These are phyloP conservation scores for Balanococcus diminutus DNA, from an alignment of 2,888 invertebrate species.

Conservation along the genomic window DNA sequence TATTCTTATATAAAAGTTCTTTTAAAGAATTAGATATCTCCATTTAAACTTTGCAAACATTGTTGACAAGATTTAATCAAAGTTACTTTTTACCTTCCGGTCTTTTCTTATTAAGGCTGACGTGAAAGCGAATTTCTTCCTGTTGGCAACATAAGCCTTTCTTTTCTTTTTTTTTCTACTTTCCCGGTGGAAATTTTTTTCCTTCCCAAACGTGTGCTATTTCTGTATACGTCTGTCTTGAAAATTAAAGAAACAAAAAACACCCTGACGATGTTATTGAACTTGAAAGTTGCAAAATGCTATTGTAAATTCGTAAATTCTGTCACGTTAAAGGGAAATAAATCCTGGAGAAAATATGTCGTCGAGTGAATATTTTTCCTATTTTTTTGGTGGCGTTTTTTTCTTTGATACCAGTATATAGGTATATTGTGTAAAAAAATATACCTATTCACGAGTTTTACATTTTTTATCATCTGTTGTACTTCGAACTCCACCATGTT, in stretches of 20 bases:
- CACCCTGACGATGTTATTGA: neutral
- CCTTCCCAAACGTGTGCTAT: neutral
- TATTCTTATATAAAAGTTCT: slow-evolving; percentile 25
- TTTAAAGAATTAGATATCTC: slow-evolving; percentile 48
- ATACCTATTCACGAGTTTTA: neutral
- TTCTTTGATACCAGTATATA: too few species aligned
- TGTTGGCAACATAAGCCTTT: slow-evolving; percentile 6
- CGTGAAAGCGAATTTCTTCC: slow-evolving; percentile 7
- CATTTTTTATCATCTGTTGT: slow-evolving; percentile 15
- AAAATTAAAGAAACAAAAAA: neutral
- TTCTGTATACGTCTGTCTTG: neutral
- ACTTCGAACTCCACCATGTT: neutral
- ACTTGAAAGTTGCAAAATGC: neutral
- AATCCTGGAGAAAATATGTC: neutral
- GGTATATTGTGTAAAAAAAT: neutral
- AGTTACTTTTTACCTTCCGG: slow-evolving; percentile 46
- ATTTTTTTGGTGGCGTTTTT: neutral
- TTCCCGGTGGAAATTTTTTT: neutral
- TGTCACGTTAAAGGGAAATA: slow-evolving; percentile 4
- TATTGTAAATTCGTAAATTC: neutral
- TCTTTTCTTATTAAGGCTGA: slow-evolving; percentile 41
- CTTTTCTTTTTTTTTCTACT: neutral
- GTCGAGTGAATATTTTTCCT: neutral
- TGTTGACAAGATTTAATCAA: slow-evolving; percentile 48
- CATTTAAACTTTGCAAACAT: slow-evolving; percentile 44